Evolutionary conservation across 2,888 invertebrate genomes (phyloP).

Genomic region (Elysia crispata): DNA sequence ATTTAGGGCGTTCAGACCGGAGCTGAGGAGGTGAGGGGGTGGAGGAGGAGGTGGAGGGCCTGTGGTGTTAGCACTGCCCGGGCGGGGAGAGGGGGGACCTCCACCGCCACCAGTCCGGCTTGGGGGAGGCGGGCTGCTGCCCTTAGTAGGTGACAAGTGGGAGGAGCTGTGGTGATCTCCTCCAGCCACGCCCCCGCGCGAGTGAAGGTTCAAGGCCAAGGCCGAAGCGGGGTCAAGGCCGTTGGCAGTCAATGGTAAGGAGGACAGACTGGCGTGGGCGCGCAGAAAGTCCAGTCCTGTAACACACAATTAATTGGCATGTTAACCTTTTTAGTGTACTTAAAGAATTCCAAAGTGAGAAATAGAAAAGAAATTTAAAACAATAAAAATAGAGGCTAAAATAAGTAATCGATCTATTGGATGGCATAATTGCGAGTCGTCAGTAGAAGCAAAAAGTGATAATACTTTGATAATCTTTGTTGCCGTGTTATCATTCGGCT

Average conservation of each 20-base stretch:
- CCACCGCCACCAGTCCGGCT: slow-evolving; percentile 1
- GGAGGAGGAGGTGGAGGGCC: slow-evolving; percentile 5
- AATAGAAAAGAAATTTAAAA: too few species aligned
- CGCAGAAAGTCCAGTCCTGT: slow-evolving; percentile 44
- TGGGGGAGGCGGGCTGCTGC: slow-evolving; percentile 45
- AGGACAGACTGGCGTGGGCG: slow-evolving; percentile 43
- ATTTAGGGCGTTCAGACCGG: slow-evolving; percentile 47
- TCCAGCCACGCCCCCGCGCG: background rate
- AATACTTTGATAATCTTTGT: too few species aligned
- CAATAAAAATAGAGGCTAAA: slow-evolving; percentile 3
- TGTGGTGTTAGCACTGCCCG: slow-evolving; percentile 51
- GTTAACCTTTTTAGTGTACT: too few species aligned
- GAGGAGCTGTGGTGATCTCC: slow-evolving; percentile 30
- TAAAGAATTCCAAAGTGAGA: too few species aligned
- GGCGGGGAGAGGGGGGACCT: slow-evolving; percentile 52
- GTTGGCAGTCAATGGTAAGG: slow-evolving; percentile 31
- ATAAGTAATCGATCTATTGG: slow-evolving; percentile 10
- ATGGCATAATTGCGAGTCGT: too few species aligned
- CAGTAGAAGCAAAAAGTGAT: too few species aligned
- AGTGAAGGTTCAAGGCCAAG: slow-evolving; percentile 23
- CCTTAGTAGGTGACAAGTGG: slow-evolving; percentile 28
- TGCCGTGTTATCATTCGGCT: too few species aligned
- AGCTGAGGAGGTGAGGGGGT: background rate
- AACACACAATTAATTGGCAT: background rate
- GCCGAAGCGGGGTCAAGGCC: slow-evolving; percentile 30